Percentiles rank a stretch among this genome's conserved stretches.
These are phyloP conservation scores for Rhyacichthys aspro DNA, from an alignment of 2,797 vertebrate species.

Conservation along the genomic window DNA sequence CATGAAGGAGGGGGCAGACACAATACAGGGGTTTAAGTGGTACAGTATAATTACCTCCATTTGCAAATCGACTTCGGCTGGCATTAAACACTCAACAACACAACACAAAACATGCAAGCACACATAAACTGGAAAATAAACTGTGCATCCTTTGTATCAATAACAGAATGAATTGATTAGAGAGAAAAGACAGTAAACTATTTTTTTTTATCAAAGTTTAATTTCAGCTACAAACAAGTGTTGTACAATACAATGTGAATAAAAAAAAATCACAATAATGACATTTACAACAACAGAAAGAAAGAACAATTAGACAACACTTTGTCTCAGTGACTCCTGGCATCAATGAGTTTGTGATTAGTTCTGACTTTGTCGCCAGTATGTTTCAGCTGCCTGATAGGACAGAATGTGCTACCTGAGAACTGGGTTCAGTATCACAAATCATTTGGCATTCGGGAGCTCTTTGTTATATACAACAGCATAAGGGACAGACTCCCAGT, in stretches of 20 bases:
- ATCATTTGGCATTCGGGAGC: conserved; percentile 62
- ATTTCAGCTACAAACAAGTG: conserved; percentile 67
- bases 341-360: conserved; percentile 42
- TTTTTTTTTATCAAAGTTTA: conserved; percentile 65
- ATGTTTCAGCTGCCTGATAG: conserved; percentile 40
- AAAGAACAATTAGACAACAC: conserved; percentile 14
- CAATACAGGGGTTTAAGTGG: conserved; percentile 32
- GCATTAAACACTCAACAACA: conserved; percentile 56
- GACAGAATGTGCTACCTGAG: conserved; percentile 69
- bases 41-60: conserved; percentile 72
- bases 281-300: conserved; percentile 44
- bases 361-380: conserved; percentile 50
- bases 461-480: conserved; percentile 40
- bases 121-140: conserved; percentile 38
- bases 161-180: background rate
- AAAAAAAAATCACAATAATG: conserved; percentile 36
- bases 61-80: conserved; percentile 62
- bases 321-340: conserved; percentile 14
- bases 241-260: conserved; percentile 57
- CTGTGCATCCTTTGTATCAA: conserved; percentile 1
- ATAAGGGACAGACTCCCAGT: conserved; percentile 33
- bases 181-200: conserved; percentile 32
- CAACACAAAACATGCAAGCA: conserved; percentile 48
- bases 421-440: conserved; percentile 52
- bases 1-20: conserved; percentile 39